These are phyloP conservation scores for Dasypogon diadema DNA, from an alignment of 2,888 invertebrate species.

Conservation along the genomic window DNA sequence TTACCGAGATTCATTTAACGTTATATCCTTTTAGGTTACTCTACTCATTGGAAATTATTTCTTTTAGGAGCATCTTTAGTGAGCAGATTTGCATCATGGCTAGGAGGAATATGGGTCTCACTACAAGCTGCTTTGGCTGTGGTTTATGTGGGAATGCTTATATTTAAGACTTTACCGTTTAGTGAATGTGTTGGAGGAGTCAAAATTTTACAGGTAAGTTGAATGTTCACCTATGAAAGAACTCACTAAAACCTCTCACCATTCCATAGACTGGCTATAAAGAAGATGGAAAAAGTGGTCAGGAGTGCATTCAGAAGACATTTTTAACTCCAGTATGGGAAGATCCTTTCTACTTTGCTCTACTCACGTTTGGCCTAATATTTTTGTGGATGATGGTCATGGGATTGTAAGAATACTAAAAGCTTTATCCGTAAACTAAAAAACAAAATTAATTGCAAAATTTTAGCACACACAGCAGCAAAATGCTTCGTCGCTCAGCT, in stretches of 20 bases:
- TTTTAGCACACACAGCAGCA: conserved; percentile 67
- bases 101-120: conserved; percentile 67
- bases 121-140: conserved; percentile 67
- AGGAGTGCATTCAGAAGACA: conserved; percentile 66
- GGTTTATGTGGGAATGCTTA: conserved; percentile 67
- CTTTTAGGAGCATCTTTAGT: conserved; percentile 66
- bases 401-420: conserved; percentile 63
- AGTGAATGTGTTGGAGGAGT: conserved; percentile 65
- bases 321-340: conserved; percentile 68
- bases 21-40: too few relatives aligned
- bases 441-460: not conserved
- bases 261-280: conserved; percentile 63
- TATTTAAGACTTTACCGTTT: conserved; percentile 66
- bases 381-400: conserved; percentile 67
- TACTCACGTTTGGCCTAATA: conserved; percentile 65
- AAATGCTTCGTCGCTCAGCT: conserved; percentile 64
- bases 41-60: too few relatives aligned
- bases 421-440: conserved; percentile 7
- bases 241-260: too few relatives aligned
- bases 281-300: conserved; percentile 63
- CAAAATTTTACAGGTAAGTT: conserved; percentile 60
- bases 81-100: conserved; percentile 68
- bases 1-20: too few relatives aligned
- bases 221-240: too few relatives aligned
- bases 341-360: conserved; percentile 66